Evolutionary conservation across 2,113 vertebrate species (phyloP).

Genomic region (Hoplias malabaricus): DNA sequence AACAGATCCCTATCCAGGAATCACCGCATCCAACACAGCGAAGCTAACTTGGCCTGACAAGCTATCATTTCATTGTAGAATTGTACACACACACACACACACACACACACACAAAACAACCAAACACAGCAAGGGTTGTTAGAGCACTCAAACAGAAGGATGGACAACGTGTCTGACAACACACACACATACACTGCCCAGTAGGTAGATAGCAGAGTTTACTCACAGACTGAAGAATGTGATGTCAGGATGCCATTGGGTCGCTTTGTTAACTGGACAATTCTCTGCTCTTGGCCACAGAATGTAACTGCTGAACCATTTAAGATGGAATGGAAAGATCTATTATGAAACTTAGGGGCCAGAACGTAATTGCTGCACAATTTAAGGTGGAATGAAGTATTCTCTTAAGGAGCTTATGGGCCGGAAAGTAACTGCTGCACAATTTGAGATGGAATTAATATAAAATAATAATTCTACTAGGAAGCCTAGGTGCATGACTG

Average conservation of each 20-base stretch:
- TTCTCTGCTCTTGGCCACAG: slow-evolving; percentile 4
- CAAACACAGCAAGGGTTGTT: slow-evolving; percentile 11
- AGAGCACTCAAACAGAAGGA: slow-evolving; percentile 12
- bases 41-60: neutral
- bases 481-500: no score
- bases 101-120: neutral
- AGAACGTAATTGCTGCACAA: no score
- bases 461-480: no score
- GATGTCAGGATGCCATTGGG: slow-evolving; percentile 51
- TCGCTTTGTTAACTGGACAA: slow-evolving; percentile 20
- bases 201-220: neutral
- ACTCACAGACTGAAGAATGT: slow-evolving; percentile 49
- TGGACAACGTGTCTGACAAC: slow-evolving; percentile 22
- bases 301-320: no score
- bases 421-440: no score
- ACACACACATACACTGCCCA: neutral
- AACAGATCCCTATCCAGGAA: neutral
- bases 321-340: no score
- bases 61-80: slow-evolving; percentile 19
- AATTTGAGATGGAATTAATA: no score
- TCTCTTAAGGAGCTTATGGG: no score
- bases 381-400: no score
- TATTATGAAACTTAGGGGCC: no score
- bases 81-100: slow-evolving; percentile 9
- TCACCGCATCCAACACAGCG: neutral